Evolutionary conservation across 2,797 vertebrate genomes (phyloP), one percentile per base, ranked within the genome.

Genomic region (Eurystomus glaucurus): DNA sequence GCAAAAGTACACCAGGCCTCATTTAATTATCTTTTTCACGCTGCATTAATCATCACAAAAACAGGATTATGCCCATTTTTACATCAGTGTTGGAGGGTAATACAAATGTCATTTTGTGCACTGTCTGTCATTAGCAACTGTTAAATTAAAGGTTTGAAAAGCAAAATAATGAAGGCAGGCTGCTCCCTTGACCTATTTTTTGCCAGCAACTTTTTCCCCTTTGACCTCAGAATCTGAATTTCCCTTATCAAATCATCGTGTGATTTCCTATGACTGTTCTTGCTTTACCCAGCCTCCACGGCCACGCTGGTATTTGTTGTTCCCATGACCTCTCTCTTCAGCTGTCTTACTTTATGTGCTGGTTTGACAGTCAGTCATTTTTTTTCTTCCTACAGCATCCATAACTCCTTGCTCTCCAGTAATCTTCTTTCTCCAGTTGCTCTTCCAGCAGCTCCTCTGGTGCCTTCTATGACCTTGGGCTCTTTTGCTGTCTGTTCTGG

Each of bases 21-120:
- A 9, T 97, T 98, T 98, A 98, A 98, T 98, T 97, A 98, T 98
- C 97, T 98, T 98, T 97, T 98, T 97, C 97, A 98, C 97, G 97
- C 96, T 95, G 98, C 98, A 98, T 98, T 98, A 98, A 98, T 98
- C 98, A 97, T 97, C 83, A 93, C 89, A 96, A 96, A 98, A 97
- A 5, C 89, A 78, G 95, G 93, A 97, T 85, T 96, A 96, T 96
- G 81, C 91, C 96, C 98, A 98, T 98, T 98, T 98, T 98, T 98
- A 89, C 93, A 97, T 93, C 80, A 94, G 83, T 96, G 72, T 93
- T 97, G 96, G 92, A 97, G 94, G 94, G 94, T 97, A 98, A 97
- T 96, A 96, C 79, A 96, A 90, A 94, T 97, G 96, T 97, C 97
- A 95, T 98, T 97, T 96, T 94, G 91, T 94, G 93, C 91, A 81